phyloP scores from a whole-genome alignment of 2,113 vertebrate genomes.

The Rhegmatorhina hoffmannsi region DNA sequence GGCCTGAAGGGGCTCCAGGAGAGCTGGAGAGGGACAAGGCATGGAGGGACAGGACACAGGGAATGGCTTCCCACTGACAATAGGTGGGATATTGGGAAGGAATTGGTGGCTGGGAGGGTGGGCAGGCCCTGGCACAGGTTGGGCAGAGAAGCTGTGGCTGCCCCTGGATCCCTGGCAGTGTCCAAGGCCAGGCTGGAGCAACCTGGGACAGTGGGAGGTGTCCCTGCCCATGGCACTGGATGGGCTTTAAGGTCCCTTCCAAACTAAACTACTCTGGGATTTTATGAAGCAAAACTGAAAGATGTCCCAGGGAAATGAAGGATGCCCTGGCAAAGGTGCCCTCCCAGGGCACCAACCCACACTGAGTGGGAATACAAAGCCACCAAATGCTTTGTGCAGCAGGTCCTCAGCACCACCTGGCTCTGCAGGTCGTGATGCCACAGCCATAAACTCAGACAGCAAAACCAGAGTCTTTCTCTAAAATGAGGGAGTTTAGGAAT shows the following conservation, averaged over 20 bases:
- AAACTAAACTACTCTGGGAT: background rate
- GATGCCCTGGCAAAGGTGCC: background rate
- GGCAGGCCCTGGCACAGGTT: rapidly evolving
- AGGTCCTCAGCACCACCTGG: background rate
- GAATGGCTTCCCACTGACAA: background rate
- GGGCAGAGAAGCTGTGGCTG: background rate
- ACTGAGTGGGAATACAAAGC: rapidly evolving
- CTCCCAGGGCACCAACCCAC: background rate
- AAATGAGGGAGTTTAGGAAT: background rate
- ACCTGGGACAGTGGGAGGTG: rapidly evolving
- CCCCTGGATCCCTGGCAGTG: background rate
- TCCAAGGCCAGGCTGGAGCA: rapidly evolving
- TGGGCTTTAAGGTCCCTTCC: background rate
- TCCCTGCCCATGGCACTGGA: background rate
- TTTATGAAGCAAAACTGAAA: background rate
- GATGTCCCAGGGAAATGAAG: rapidly evolving
- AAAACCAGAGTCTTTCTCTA: background rate
- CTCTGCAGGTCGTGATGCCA: background rate
- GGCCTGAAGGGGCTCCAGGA: background rate
- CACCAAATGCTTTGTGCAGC: rapidly evolving
- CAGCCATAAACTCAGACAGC: background rate
- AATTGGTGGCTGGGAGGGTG: background rate
- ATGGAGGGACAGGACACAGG: background rate
- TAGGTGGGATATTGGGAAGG: background rate
- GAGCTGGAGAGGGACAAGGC: background rate